phyloP scores from a whole-genome alignment of 2,888 invertebrate species.

The Oxycera nigricornis region DNA sequence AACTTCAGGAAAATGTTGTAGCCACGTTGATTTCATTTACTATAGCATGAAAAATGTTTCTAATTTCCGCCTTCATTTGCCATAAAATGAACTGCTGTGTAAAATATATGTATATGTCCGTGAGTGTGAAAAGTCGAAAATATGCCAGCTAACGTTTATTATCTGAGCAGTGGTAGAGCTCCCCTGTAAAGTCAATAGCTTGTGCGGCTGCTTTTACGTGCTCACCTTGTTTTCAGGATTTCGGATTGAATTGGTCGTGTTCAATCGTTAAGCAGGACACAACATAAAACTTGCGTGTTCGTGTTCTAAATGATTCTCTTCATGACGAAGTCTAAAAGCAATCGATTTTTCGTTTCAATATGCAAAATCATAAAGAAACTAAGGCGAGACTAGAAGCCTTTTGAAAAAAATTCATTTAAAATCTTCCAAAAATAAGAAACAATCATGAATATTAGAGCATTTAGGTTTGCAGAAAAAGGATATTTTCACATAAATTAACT shows the following conservation, averaged over 20 bases:
- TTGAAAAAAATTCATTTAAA: too few species aligned
- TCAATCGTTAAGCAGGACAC: conserved; percentile 9
- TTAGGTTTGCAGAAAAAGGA: too few species aligned
- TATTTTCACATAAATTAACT: too few species aligned
- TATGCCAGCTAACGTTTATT: not conserved
- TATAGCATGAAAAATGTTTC: conserved; percentile 2
- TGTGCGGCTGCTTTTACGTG: not conserved
- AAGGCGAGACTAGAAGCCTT: too few species aligned
- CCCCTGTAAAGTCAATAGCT: conserved; percentile 6
- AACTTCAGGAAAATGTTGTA: not conserved
- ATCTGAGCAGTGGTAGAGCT: not conserved
- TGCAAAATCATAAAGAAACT: too few species aligned
- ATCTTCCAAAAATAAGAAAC: too few species aligned
- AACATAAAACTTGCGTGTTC: conserved; percentile 25
- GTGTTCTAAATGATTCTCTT: not conserved
- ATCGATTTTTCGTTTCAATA: conserved; percentile 12
- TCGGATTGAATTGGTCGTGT: conserved; percentile 18
- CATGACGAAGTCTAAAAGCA: not conserved
- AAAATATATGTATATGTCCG: not conserved
- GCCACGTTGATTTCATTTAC: not conserved
- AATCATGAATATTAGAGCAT: too few species aligned
- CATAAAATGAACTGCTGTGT: not conserved
- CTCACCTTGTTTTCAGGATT: conserved; percentile 22
- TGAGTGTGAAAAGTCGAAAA: not conserved
- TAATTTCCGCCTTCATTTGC: conserved; percentile 8